Evolutionary conservation across 2,113 vertebrate genomes (phyloP).

Genomic region (Cochlearius cochlearius): DNA sequence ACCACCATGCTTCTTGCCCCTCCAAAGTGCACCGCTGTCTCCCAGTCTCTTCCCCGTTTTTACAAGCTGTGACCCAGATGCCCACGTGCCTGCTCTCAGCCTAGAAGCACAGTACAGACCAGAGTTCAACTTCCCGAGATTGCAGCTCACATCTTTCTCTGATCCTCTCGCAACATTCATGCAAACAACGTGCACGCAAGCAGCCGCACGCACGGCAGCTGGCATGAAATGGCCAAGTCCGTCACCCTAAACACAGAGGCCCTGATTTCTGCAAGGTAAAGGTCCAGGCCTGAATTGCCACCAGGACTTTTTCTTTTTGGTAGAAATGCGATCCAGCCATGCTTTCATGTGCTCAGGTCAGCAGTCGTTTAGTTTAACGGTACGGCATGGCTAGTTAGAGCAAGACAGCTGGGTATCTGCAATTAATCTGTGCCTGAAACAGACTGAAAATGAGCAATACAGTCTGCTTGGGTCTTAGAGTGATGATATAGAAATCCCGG

Average conservation of each 20-base stretch:
- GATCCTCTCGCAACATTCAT: background rate
- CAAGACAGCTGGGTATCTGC: background rate
- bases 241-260: rapidly evolving
- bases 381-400: background rate
- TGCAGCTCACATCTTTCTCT: background rate
- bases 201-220: background rate
- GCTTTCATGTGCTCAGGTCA: background rate
- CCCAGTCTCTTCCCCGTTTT: background rate
- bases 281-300: background rate
- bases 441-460: background rate
- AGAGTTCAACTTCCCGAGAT: background rate
- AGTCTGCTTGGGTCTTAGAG: background rate
- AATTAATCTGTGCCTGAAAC: background rate
- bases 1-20: background rate
- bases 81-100: background rate
- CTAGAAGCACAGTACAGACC: background rate
- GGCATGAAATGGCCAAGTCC: background rate
- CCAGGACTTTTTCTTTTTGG: background rate
- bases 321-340: background rate
- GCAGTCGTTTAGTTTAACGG: background rate
- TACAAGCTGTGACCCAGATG: background rate
- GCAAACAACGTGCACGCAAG: background rate
- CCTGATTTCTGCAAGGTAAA: background rate
- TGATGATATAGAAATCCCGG: background rate
- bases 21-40: background rate